phyloP scores from a whole-genome alignment of 1,140 invertebrate genomes.

The Halyomorpha halys region DNA sequence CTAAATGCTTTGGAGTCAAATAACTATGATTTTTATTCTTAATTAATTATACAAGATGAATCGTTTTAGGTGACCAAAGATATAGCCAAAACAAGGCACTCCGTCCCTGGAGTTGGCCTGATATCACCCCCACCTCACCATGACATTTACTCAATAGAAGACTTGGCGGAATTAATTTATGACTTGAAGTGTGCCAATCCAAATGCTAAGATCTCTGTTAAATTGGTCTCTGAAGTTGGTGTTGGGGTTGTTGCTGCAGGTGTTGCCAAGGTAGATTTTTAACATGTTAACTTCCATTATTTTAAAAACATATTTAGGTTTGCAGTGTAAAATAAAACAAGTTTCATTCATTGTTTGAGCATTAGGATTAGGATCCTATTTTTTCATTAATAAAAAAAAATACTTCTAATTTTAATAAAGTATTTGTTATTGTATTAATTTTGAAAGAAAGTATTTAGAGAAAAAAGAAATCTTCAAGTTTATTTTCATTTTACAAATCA shows the following conservation, averaged over 20 bases:
- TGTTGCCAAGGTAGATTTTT: constrained; percentile 72
- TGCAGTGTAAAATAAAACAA: not conserved
- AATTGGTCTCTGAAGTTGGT: constrained; percentile 95
- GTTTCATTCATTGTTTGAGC: not conserved
- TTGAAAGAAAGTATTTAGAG: too few relatives aligned
- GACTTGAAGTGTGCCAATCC: constrained; percentile 98
- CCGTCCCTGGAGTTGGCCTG: constrained; percentile 92
- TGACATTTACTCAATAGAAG: constrained; percentile 99
- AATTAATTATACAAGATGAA: too few relatives aligned
- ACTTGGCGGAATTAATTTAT: constrained; percentile 95
- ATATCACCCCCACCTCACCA: constrained; percentile 99
- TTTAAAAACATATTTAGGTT: not conserved
- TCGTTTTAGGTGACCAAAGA: constrained; percentile 69
- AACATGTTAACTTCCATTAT: too few relatives aligned
- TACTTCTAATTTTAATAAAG: not conserved
- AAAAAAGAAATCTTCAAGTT: too few relatives aligned
- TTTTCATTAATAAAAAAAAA: not conserved
- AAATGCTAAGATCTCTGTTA: constrained; percentile 88
- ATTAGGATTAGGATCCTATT: not conserved
- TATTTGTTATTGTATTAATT: too few relatives aligned
- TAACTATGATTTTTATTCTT: too few relatives aligned
- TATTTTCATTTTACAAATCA: too few relatives aligned
- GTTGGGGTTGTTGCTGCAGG: constrained; percentile 96
- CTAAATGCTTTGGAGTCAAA: constrained; percentile 3
- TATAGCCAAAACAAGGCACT: constrained; percentile 90